Evolutionary conservation across 2,888 invertebrate genomes (phyloP), one percentile per base, ranked within the genome.

Genomic region (Lochmaea capreae): DNA sequence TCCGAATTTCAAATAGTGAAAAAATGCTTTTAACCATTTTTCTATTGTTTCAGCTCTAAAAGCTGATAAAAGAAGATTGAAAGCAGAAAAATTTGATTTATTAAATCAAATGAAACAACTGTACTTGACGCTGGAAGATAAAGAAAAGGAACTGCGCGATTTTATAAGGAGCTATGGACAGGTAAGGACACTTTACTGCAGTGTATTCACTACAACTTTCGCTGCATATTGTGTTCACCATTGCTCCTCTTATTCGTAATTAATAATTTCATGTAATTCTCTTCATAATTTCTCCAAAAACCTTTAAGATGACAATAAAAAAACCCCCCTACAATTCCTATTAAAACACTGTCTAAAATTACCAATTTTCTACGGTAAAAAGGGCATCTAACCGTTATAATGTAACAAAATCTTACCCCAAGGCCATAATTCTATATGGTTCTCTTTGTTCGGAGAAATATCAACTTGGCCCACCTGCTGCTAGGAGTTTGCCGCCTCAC

Each of bases 101-200:
- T 89, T 97, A 81, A 95, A 94, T 85, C 97, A 97, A 89, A 97
- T 97, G 93, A 97, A 97, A 87, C 97, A 97, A 85, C 90, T 98
- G 74, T 98, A 97, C 87, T 93, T 94, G 71, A 97, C 97, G 10
- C 89, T 98, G 76, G 97, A 97, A 87, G 97, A 97, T 86, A 97
- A 97, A 88, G 97, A 98, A 86, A 94, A 95, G 83, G 97, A 97
- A 87, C 89, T 97, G 74, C 90, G 97, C 74, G 97, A 97, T 88
- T 97, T 97, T 85, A 97, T 98, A 84, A 91, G 97, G 81, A 97
- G 95, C 88, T 97, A 96, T 87, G 97, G 97, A 88, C 96, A 95
- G 91, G 94, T 94, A 71, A 65, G 65, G 14, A 62, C 4, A 12
- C 58, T 26, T 22, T n/a, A n/a, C n/a, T n/a, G n/a, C n/a, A n/a